Evolutionary conservation across 2,797 vertebrate species (phyloP), one percentile per base, ranked within the genome.

Genomic region (Hydrophis major): DNA sequence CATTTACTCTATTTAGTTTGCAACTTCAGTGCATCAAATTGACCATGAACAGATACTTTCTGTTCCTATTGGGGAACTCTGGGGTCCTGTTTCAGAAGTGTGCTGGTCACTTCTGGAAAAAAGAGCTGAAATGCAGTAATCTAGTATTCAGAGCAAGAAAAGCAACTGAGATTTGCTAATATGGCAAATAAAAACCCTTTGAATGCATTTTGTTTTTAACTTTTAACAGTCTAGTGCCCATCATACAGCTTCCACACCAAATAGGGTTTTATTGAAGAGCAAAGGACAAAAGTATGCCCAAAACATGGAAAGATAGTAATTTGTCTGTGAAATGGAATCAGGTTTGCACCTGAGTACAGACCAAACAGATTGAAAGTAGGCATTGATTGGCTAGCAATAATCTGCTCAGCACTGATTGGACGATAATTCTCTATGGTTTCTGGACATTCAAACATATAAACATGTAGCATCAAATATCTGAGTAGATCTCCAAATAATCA

Each of bases 261-360:
- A 69, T 69, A 32, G 5, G 14, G 13, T 32, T 69, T 16, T 69
- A 32, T 32, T 32, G 66, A 69, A 32, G n/a, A 69, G 66, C n/a
- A 69, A 69, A 69, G 66, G n/a, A 69, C n/a, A 69, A 69, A 69
- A 18, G 66, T 18, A 69, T 32, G 13, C 14, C n/a, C 5, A 7
- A 69, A 69, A 32, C 66, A 69, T 32, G 14, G n/a, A 69, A 69
- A 69, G n/a, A 5, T 32, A 69, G 14, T 18, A 32, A 69, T 69
- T 69, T 32, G 91, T 93, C 90, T 87, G 83, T 86, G 92, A 50
- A 50, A 90, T 63, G 94, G n/a, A 69, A 69, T 69, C 28, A n/a
- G 13, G 63, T 69, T 69, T 69, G 63, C n/a, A 16, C 6, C 66
- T 7, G 63, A n/a, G 28, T 69, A 32, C n/a, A 69, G 14, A 69